Evolutionary conservation across 1,140 invertebrate genomes (phyloP).

Genomic region (Neodiprion lecontei): DNA sequence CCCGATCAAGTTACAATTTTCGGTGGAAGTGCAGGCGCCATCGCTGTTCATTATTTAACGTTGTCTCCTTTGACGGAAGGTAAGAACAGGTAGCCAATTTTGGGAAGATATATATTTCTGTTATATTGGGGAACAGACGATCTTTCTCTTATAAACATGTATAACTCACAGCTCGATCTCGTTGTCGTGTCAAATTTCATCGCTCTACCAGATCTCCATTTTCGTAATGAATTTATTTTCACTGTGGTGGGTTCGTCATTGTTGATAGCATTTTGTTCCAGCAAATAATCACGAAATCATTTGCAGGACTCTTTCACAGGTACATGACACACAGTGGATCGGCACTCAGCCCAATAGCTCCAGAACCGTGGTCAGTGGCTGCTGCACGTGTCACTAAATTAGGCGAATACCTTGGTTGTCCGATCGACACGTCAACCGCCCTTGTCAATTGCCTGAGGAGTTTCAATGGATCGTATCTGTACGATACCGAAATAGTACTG

Average conservation of each 20-base stretch:
- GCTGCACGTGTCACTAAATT: not conserved
- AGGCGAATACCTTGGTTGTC: not conserved
- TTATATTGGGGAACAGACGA: too few relatives aligned
- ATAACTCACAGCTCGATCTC: too few relatives aligned
- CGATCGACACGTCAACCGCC: not conserved
- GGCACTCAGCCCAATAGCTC: not conserved
- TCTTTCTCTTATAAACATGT: too few relatives aligned
- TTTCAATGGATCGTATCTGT: not conserved
- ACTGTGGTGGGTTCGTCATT: not conserved
- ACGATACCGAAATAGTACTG: not conserved
- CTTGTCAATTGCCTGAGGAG: not conserved
- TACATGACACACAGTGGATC: not conserved
- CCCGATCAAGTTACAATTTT: slow-evolving; percentile 65
- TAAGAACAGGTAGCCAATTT: not conserved
- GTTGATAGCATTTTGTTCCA: not conserved
- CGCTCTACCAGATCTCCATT: too few relatives aligned
- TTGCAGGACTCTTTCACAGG: not conserved
- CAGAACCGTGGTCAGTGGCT: not conserved
- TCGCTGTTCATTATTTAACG: slow-evolving; percentile 57
- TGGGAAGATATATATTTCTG: too few relatives aligned
- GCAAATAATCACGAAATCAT: too few relatives aligned
- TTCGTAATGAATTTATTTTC: too few relatives aligned
- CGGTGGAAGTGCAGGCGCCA: slow-evolving; percentile 68
- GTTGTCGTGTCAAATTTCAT: too few relatives aligned
- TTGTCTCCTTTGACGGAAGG: slow-evolving; percentile 49